phyloP scores from a whole-genome alignment of 2,888 invertebrate genomes.

The Myathropa florea region DNA sequence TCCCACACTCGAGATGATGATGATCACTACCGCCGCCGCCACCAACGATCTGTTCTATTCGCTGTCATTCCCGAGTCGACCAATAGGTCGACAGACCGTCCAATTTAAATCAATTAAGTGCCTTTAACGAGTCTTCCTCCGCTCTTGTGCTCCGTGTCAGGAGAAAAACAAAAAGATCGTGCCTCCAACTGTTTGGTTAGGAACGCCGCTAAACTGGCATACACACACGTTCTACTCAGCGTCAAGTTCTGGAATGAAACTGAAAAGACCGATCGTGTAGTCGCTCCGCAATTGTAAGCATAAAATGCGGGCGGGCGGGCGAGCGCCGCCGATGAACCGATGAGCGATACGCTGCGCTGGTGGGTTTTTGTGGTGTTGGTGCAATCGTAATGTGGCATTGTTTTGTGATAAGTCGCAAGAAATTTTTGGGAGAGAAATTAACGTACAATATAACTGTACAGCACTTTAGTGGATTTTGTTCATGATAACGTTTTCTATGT shows the following conservation, averaged over 20 bases:
- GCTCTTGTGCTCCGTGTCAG: slow-evolving; percentile 28
- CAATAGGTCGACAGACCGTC: slow-evolving; percentile 32
- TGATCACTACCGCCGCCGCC: slow-evolving; percentile 9
- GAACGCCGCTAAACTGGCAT: slow-evolving; percentile 26
- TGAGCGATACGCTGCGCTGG: neutral
- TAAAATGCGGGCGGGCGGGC: neutral
- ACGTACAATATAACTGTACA: too few relatives aligned
- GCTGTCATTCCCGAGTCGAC: slow-evolving; percentile 40
- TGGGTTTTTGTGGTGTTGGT: neutral
- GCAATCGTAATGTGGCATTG: neutral
- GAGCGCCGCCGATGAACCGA: neutral
- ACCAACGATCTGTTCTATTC: slow-evolving; percentile 43
- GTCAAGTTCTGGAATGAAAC: slow-evolving; percentile 24
- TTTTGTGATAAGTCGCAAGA: neutral
- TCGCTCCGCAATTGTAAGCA: slow-evolving; percentile 31
- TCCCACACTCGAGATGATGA: slow-evolving; percentile 4
- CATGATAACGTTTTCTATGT: neutral
- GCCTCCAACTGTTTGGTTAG: slow-evolving; percentile 7
- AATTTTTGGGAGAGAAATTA: neutral
- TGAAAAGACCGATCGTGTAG: slow-evolving; percentile 50
- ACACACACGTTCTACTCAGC: slow-evolving; percentile 22
- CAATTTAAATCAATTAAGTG: slow-evolving; percentile 69
- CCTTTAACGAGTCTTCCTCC: slow-evolving; percentile 41
- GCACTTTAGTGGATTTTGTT: neutral
- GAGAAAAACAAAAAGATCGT: slow-evolving; percentile 33